Evolutionary conservation across 2,797 vertebrate genomes (phyloP).

Genomic region (Gobionotothen gibberifrons): DNA sequence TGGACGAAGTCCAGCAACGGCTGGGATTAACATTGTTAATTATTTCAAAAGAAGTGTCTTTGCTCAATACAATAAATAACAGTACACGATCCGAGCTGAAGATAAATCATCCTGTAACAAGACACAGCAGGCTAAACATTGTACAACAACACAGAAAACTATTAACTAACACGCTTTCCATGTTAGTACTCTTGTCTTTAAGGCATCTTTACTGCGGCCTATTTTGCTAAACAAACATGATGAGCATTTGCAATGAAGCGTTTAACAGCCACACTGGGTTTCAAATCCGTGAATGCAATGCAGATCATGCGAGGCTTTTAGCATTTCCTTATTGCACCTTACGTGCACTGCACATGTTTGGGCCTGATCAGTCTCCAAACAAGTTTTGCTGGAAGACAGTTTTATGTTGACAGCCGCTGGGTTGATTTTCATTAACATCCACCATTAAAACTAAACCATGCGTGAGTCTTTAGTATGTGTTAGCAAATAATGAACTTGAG

Average conservation of each 20-base stretch:
- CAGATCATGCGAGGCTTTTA: not conserved
- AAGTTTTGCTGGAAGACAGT: not conserved
- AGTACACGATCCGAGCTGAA: not conserved
- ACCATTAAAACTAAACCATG: not conserved
- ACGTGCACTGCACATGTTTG: not conserved
- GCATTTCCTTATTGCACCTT: slow-evolving; percentile 3
- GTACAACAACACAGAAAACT: not conserved
- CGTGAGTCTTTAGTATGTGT: not conserved
- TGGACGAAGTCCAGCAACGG: slow-evolving; percentile 14
- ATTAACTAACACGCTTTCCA: not conserved
- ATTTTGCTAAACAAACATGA: slow-evolving; percentile 13
- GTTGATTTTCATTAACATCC: not conserved
- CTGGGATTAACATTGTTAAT: slow-evolving; percentile 1
- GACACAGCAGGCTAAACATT: not conserved
- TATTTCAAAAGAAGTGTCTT: not conserved
- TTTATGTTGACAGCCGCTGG: not conserved
- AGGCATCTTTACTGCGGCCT: not conserved
- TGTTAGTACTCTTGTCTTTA: not conserved
- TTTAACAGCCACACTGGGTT: slow-evolving; percentile 22
- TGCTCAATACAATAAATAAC: too few relatives aligned
- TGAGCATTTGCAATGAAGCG: not conserved
- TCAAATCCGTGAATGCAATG: slow-evolving; percentile 7
- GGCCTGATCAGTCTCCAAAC: slow-evolving; percentile 10
- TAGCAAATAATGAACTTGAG: not conserved
- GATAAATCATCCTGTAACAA: not conserved